phyloP scores from a whole-genome alignment of 2,113 vertebrate species.

The Podiceps cristatus region DNA sequence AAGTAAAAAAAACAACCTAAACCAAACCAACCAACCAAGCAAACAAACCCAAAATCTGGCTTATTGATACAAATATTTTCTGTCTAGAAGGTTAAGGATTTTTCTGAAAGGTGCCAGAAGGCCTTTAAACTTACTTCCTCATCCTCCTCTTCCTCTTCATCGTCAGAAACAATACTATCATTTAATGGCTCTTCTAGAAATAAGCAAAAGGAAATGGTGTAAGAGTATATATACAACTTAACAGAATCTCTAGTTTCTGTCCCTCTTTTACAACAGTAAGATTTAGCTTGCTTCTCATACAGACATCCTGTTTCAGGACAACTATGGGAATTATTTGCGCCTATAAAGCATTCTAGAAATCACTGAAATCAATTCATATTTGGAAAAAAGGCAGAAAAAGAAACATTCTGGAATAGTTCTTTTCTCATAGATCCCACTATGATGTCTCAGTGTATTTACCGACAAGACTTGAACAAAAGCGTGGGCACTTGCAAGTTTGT shows the following conservation, averaged over 20 bases:
- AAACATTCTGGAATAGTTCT: not conserved
- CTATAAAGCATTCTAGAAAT: not conserved
- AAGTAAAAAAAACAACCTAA: not conserved
- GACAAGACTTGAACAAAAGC: not conserved
- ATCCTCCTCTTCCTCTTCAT: constrained; percentile 91
- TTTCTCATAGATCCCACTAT: not conserved
- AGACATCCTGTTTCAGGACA: not conserved
- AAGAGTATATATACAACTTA: not conserved
- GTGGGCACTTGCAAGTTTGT: not conserved
- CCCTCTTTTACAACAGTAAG: not conserved
- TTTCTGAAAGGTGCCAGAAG: not conserved
- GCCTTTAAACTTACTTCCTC: constrained; percentile 82
- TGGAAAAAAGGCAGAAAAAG: not conserved
- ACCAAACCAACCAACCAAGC: not conserved
- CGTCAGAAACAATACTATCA: constrained; percentile 86
- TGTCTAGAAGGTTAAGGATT: not conserved
- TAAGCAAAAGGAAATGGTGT: not conserved
- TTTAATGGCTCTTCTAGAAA: constrained; percentile 81
- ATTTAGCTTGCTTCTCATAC: not conserved
- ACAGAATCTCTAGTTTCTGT: not conserved
- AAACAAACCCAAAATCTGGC: not conserved
- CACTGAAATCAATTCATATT: not conserved
- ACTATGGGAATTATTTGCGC: not conserved
- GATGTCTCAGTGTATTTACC: not conserved
- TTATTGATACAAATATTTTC: not conserved